These are phyloP conservation scores for Agapostemon virescens DNA, from an alignment of 2,888 invertebrate genomes.

Conservation along the genomic window DNA sequence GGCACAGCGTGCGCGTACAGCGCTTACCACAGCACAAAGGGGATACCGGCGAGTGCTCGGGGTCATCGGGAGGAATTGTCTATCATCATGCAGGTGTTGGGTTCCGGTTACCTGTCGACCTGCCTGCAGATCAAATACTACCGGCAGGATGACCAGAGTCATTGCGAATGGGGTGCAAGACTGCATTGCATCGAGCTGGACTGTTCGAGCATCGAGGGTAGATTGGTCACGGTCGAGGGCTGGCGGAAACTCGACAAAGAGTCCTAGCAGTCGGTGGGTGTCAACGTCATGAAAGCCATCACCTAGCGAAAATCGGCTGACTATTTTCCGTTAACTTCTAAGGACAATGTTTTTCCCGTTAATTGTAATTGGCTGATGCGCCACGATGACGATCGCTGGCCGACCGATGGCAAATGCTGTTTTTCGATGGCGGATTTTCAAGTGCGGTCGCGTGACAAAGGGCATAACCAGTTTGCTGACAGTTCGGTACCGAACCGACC, in stretches of 20 bases:
- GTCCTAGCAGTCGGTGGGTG: conserved; percentile 66
- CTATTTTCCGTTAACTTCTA: not conserved
- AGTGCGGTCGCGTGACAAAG: not conserved
- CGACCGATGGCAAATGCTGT: not conserved
- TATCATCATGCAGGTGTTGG: conserved; percentile 80
- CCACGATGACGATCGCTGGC: not conserved
- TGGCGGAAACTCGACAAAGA: conserved; percentile 79
- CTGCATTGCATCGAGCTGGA: conserved; percentile 82
- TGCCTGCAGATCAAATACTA: conserved; percentile 83
- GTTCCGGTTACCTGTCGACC: conserved; percentile 81
- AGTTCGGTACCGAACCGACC: not conserved
- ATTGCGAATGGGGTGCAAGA: conserved; percentile 82
- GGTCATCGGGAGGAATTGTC: conserved; percentile 81
- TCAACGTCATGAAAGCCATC: conserved; percentile 54
- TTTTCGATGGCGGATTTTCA: conserved; percentile 7
- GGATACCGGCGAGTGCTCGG: conserved; percentile 78
- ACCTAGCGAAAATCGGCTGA: conserved; percentile 33
- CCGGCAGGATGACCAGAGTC: conserved; percentile 81
- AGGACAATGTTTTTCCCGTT: not conserved
- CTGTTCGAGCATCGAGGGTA: conserved; percentile 81
- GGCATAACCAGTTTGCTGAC: not conserved
- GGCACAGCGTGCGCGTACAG: conserved; percentile 81
- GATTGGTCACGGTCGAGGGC: conserved; percentile 81
- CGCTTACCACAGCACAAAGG: conserved; percentile 80
- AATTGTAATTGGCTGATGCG: conserved; percentile 3